These are phyloP conservation scores for Microtus pennsylvanicus DNA, from an alignment of 2,113 vertebrate genomes.

Conservation along the genomic window DNA sequence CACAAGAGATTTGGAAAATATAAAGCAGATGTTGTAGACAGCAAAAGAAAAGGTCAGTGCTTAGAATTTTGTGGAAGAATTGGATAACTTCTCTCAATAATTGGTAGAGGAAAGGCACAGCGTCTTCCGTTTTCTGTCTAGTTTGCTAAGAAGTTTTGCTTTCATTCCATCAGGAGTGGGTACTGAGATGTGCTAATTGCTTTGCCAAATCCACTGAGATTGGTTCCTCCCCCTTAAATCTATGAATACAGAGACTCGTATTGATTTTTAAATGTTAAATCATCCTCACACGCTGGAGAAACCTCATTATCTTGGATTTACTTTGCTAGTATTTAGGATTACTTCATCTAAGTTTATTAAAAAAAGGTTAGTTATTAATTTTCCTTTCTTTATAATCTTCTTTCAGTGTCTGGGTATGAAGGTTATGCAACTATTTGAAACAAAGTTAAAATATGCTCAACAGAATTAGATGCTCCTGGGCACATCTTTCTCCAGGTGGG, in stretches of 20 bases:
- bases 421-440: neutral
- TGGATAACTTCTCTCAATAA: neutral
- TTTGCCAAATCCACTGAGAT: neutral
- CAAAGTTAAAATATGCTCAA: neutral
- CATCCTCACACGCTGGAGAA: constrained; percentile 18
- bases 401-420: neutral
- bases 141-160: neutral
- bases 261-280: constrained; percentile 47
- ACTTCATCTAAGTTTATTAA: constrained; percentile 15
- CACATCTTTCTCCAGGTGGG: neutral
- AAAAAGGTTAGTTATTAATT: constrained; percentile 24
- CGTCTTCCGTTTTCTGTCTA: neutral
- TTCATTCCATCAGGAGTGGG: neutral
- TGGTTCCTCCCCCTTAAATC: neutral
- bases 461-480: neutral
- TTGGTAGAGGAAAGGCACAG: neutral
- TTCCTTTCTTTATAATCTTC: neutral
- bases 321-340: constrained; percentile 34
- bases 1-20: neutral
- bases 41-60: neutral
- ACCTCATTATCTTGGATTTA: constrained; percentile 26
- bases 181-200: neutral
- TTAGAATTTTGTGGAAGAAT: neutral
- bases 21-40: neutral
- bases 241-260: constrained; percentile 13